Base-by-base conservation (phyloP, 1,140 invertebrate species). In the Lamellibrachia luymesi region DNA sequence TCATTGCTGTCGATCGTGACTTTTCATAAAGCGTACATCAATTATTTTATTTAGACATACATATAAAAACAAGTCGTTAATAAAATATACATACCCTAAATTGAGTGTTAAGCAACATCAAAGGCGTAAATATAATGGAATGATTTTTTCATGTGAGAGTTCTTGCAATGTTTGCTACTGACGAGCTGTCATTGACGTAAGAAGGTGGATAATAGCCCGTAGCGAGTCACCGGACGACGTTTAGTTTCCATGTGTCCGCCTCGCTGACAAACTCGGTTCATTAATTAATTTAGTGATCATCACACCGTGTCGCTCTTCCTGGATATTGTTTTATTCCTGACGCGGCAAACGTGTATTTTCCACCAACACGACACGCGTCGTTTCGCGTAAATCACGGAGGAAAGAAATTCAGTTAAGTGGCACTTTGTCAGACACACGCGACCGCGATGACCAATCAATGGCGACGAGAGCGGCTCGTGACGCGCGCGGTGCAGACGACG, bases 321-420 rank as follows among this genome's bases (percentile, higher is more conserved):
- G 64, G 64, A 80, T 80, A 80, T 80, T 80, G 64, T 80, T 80
- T 80, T 80, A 80, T 80, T 80, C 25, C 64, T 80, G 64, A 80
- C 64, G 13, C 64, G 64, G 64, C 64, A 80, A 80, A 80, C 25
- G 64, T 80, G 64, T 80, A 80, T 80, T 80, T 80, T 80, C 64
- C 64, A 2, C 64, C 17, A 80, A 80, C 64, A 80, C 64, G 64
- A 22, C 64, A 80, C 64, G 25, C 64, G 64, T 22, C 64, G 25
- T 80, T 80, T 8, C 64, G 13, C 64, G 25, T 80, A 22, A 80
- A 80, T 80, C 64, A 80, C 64, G 4, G 64, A 2, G 64, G 64
- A 22, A 80, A 80, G 25, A 80, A 80, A 17, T 56, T 56, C 13
- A 80, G 64, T 22, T 10, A 80, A 17, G 7, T 80, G 8, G 64